Evolutionary conservation across 1,140 invertebrate genomes (phyloP).

Genomic region (Ceratitis capitata): DNA sequence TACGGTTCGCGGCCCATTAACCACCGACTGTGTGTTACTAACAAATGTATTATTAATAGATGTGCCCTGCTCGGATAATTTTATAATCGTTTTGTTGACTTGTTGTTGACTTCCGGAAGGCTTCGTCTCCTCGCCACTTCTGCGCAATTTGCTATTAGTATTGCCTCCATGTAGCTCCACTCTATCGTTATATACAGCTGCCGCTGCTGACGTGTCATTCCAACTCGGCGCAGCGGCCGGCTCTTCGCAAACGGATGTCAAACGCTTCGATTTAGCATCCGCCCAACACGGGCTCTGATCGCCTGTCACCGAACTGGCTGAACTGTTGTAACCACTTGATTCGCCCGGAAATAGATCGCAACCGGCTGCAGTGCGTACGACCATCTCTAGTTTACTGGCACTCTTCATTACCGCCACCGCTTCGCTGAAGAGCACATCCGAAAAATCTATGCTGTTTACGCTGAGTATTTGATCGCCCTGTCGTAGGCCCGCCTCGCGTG

Average conservation of each 20-base stretch:
- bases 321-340: slow-evolving; percentile 83
- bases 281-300: slow-evolving; percentile 75
- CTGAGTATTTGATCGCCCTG: slow-evolving; percentile 92
- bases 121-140: slow-evolving; percentile 6
- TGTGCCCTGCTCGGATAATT: slow-evolving; percentile 74
- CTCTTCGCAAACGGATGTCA: slow-evolving; percentile 75
- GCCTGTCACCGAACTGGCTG: slow-evolving; percentile 78
- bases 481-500: slow-evolving; percentile 84
- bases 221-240: slow-evolving; percentile 15
- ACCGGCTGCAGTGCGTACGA: slow-evolving; percentile 78
- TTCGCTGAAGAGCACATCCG: slow-evolving; percentile 82
- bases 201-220: not conserved
- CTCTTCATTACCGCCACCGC: slow-evolving; percentile 82
- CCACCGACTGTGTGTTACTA: not conserved
- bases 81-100: slow-evolving; percentile 74
- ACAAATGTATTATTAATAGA: slow-evolving; percentile 72
- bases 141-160: not conserved
- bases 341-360: slow-evolving; percentile 81
- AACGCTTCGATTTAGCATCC: slow-evolving; percentile 69
- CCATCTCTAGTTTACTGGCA: slow-evolving; percentile 76
- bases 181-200: not conserved
- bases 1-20: not conserved
- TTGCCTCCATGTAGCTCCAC: not conserved
- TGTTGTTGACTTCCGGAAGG: slow-evolving; percentile 54
- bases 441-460: slow-evolving; percentile 86